phyloP scores from a whole-genome alignment of 2,113 vertebrate species.

The Xiphorhynchus elegans region DNA sequence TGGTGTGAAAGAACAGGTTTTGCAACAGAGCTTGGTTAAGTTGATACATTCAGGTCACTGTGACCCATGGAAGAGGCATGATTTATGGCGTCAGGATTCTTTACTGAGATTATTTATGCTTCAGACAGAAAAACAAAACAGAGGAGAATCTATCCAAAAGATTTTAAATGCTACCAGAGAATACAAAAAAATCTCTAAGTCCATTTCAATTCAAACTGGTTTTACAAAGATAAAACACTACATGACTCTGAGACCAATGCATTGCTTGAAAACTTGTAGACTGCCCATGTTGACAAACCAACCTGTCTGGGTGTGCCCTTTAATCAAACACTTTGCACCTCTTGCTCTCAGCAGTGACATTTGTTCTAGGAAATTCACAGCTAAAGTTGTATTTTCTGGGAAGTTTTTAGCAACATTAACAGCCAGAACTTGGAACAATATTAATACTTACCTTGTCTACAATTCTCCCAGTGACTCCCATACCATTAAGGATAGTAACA shows the following conservation, averaged over 20 bases:
- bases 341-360: background rate
- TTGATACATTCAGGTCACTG: background rate
- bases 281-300: background rate
- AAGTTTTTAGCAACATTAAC: background rate
- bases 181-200: background rate
- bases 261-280: background rate
- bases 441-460: conserved; percentile 89
- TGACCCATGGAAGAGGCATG: background rate
- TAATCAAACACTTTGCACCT: background rate
- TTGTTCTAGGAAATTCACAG: background rate
- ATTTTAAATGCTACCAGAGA: background rate
- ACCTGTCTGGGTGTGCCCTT: background rate
- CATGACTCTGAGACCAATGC: background rate
- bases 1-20: background rate
- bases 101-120: background rate
- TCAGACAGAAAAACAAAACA: background rate
- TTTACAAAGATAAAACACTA: background rate
- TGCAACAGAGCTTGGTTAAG: background rate
- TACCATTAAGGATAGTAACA: conserved; percentile 96
- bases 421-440: background rate
- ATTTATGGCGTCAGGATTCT: background rate
- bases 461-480: conserved; percentile 96
- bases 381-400: background rate
- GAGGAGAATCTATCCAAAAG: background rate
- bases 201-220: background rate